phyloP scores from a whole-genome alignment of 1,140 invertebrate species.

The Achroia grisella region DNA sequence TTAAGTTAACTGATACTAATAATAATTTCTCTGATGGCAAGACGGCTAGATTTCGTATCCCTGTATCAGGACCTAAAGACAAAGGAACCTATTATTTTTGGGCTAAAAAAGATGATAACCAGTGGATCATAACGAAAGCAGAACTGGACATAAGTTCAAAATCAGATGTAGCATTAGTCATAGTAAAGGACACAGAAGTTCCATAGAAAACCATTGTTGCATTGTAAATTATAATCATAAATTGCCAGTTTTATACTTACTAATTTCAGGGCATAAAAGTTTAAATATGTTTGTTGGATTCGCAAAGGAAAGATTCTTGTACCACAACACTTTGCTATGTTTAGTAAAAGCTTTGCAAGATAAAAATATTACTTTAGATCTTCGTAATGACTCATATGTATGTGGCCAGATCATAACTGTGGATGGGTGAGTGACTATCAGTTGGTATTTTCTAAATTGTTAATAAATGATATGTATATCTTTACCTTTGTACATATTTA shows the following conservation, averaged over 20 bases:
- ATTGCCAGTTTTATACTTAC: too few species aligned
- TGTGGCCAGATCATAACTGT: constrained; percentile 74
- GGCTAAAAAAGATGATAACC: constrained; percentile 59
- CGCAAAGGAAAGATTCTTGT: constrained; percentile 68
- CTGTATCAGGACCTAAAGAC: constrained; percentile 76
- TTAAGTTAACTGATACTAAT: constrained; percentile 72
- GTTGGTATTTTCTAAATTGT: neutral
- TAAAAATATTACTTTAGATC: constrained; percentile 78
- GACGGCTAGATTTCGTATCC: constrained; percentile 75
- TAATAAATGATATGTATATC: too few species aligned
- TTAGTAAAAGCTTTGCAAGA: constrained; percentile 78
- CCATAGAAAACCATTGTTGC: too few species aligned
- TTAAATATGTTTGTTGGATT: constrained; percentile 43
- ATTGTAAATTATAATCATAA: neutral
- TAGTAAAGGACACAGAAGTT: constrained; percentile 32
- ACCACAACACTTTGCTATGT: constrained; percentile 75
- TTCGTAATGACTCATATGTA: constrained; percentile 77
- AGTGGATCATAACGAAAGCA: constrained; percentile 69
- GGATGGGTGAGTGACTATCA: constrained; percentile 73
- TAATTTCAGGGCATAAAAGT: neutral
- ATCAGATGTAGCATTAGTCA: constrained; percentile 62
- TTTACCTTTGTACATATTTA: too few species aligned
- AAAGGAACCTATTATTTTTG: constrained; percentile 74
- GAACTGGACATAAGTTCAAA: constrained; percentile 74
- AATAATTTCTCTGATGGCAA: constrained; percentile 73